These are phyloP conservation scores for Zonitis immaculata DNA, from an alignment of 2,888 invertebrate genomes.

Conservation along the genomic window DNA sequence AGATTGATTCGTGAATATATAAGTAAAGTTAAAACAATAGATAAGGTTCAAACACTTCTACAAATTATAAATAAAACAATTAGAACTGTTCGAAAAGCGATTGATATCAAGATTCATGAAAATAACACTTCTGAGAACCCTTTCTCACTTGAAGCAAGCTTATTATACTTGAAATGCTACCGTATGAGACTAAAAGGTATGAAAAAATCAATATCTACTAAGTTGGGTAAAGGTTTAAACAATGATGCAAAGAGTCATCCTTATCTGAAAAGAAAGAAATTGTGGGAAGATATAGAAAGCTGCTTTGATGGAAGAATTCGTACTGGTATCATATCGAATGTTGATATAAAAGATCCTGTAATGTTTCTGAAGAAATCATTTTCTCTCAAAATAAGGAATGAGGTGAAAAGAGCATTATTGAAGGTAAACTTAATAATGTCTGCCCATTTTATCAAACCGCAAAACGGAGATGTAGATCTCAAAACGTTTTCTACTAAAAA, in stretches of 20 bases:
- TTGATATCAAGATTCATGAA: neutral
- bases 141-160: neutral
- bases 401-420: slow-evolving; percentile 11
- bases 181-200: neutral
- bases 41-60: no score
- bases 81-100: no score
- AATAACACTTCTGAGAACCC: neutral
- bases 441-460: slow-evolving; percentile 18
- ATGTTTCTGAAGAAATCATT: slow-evolving; percentile 8
- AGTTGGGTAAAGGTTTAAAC: neutral
- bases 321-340: slow-evolving; percentile 4
- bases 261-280: no score
- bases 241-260: neutral
- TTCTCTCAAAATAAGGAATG: slow-evolving; percentile 13
- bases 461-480: slow-evolving; percentile 5
- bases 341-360: no score
- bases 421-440: no score
- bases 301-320: slow-evolving; percentile 5
- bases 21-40: no score
- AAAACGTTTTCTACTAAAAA: no score
- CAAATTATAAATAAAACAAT: no score
- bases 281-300: slow-evolving; percentile 3
- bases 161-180: neutral
- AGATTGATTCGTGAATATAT: no score
- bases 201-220: neutral